Conservation (phyloP, 1,140 invertebrate genomes). For the Camponotus vicinus region DNA sequence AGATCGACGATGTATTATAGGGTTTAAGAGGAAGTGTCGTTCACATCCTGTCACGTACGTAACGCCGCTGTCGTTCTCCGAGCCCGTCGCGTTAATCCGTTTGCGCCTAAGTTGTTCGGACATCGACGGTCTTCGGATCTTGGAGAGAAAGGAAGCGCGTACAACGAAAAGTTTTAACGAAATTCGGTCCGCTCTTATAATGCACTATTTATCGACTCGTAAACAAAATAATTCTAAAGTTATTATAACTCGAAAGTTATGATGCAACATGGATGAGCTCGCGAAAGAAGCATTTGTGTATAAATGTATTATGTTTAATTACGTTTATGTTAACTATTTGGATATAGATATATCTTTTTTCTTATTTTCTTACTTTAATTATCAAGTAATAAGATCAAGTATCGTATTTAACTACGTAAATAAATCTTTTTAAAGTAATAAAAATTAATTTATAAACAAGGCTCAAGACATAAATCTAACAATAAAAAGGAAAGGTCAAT, state of each 20-base stretch:
- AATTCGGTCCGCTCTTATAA: background rate
- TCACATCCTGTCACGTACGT: slow-evolving; percentile 81
- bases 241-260: too few relatives aligned
- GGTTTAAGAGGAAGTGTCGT: slow-evolving; percentile 82
- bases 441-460: too few relatives aligned
- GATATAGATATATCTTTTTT: background rate
- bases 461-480: too few relatives aligned
- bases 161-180: background rate
- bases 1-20: slow-evolving; percentile 78
- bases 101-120: slow-evolving; percentile 52
- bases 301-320: background rate
- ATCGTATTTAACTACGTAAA: background rate
- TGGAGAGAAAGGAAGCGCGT: background rate
- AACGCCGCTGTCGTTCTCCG: slow-evolving; percentile 47
- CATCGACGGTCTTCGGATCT: slow-evolving; percentile 12
- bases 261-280: too few relatives aligned
- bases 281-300: background rate
- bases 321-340: too few relatives aligned
- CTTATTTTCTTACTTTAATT: background rate
- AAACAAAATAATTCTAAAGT: background rate
- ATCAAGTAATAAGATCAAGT: background rate
- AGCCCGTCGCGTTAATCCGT: slow-evolving; percentile 61
- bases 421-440: background rate
- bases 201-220: background rate
- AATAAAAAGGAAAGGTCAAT: too few relatives aligned